Base-by-base conservation (phyloP, 2,113 vertebrate species). In the Ammodytes marinus region DNA sequence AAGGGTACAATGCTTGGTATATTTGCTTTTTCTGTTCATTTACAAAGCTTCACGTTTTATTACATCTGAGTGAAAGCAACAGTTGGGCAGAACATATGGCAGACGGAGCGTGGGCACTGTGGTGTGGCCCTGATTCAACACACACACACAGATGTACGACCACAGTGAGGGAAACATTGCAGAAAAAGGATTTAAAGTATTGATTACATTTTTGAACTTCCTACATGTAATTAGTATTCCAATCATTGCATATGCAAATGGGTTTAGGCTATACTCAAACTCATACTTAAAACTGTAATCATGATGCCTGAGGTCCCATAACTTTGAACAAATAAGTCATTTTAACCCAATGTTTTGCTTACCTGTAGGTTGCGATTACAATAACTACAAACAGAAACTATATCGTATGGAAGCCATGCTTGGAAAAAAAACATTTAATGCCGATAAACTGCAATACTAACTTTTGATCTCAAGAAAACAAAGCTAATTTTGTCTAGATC, bases 71-170 rank as follows among this genome's bases (percentile, higher is more conserved):
- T 88, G 87, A 80, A 69, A 78, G 88, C 90, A 89, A 90, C 92
- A 91, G 83, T 92, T 94, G 91, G 82, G 46, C 73, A 68, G 86
- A 80, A 85, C 92, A 93, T 92, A 86, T 90, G 92, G 91, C 70
- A 53, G 71, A 79, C 65, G 70, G 89, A 89, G 84, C 67, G 73
- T 86, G 90, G 84, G 89, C 84, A 77, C 78, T 83, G 81, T 84
- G 61, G 86, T 87, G 89, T 86, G 76, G 77, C 76, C 77, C 63
- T 61, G 84, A 86, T 91, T 91, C 84, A 89, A 77, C 80, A 64
- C 84, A 27, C 84, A 27, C 27, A 79, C 85, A 83, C 94, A 94
- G 93, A 91, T 94, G 92, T 89, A 89, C 86, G 70, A 79, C 69
- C 69, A 4, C 40, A 75, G 59, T n/a, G 2, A 63, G 46, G 66